phyloP scores from a whole-genome alignment of 1,140 invertebrate species.

The Bursaphelenchus mucronatus region DNA sequence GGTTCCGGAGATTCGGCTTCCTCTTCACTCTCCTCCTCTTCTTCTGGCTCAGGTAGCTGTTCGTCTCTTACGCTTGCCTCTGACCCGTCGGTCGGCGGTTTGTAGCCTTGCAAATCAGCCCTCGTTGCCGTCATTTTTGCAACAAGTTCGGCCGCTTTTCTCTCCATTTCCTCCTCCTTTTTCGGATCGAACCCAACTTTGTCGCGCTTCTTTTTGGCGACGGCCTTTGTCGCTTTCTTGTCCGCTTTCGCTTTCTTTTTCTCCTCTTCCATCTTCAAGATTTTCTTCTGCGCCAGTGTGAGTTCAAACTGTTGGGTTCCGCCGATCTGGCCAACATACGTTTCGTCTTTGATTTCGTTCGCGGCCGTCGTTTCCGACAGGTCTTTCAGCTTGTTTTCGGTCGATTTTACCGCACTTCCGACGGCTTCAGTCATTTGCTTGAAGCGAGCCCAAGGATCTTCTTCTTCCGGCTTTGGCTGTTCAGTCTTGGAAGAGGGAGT shows the following conservation, averaged over 20 bases:
- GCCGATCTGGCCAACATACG: conserved; percentile 49
- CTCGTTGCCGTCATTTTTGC: conserved; percentile 49
- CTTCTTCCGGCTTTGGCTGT: conserved; percentile 45
- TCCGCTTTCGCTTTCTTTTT: conserved; percentile 52
- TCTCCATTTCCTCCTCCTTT: conserved; percentile 54
- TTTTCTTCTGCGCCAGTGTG: conserved; percentile 40
- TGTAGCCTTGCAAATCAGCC: conserved; percentile 35
- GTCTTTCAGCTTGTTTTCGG: conserved; percentile 43
- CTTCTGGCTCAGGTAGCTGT: background rate
- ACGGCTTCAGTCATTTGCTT: conserved; percentile 57
- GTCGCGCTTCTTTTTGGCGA: conserved; percentile 24
- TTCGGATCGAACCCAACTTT: conserved; percentile 47
- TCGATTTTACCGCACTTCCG: conserved; percentile 42
- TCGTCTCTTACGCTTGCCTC: background rate
- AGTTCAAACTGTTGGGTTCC: conserved; percentile 45
- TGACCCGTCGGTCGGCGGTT: conserved; percentile 24
- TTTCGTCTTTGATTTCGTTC: conserved; percentile 54
- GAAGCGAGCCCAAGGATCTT: conserved; percentile 57
- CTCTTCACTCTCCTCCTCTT: conserved; percentile 5
- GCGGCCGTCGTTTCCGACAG: conserved; percentile 50
- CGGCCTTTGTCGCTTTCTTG: conserved; percentile 48
- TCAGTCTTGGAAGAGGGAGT: conserved; percentile 16
- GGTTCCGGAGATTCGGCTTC: conserved; percentile 14
- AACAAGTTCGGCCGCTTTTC: conserved; percentile 49
- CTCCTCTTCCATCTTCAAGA: conserved; percentile 46